Percentiles rank a stretch among this genome's conserved stretches.
Evolutionary conservation across 1,140 invertebrate species (phyloP).

Genomic region (Drosophila ambigua): DNA sequence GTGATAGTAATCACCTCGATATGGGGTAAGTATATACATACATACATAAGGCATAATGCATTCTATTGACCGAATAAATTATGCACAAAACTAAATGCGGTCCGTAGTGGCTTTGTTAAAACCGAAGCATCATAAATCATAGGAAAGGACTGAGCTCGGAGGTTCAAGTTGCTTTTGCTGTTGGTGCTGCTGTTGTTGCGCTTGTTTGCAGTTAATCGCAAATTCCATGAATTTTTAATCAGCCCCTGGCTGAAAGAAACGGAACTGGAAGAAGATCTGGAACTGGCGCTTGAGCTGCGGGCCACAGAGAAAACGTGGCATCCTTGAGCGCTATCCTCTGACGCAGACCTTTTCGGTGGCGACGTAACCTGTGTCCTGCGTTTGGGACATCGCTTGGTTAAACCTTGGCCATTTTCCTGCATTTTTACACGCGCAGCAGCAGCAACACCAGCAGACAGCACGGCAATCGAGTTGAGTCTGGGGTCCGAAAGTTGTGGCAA

Average conservation of each 20-base stretch:
- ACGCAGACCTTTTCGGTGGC: constrained; percentile 54
- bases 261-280: constrained; percentile 5
- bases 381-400: constrained; percentile 57
- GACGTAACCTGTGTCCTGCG: constrained; percentile 56
- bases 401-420: constrained; percentile 58
- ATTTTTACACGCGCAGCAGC: constrained; percentile 50
- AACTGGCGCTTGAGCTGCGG: not conserved
- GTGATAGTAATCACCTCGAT: constrained; percentile 57
- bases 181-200: constrained; percentile 16
- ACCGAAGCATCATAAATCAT: constrained; percentile 53
- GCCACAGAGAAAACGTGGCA: constrained; percentile 1
- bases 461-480: constrained; percentile 2
- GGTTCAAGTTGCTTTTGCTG: not conserved
- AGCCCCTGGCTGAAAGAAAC: constrained; percentile 22
- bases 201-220: constrained; percentile 64
- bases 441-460: not conserved
- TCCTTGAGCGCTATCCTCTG: constrained; percentile 49
- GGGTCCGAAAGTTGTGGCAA: constrained; percentile 29
- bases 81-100: constrained; percentile 18
- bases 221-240: constrained; percentile 69
- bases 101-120: constrained; percentile 5
- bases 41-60: not conserved
- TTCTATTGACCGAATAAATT: constrained; percentile 42
- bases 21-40: constrained; percentile 55
- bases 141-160: constrained; percentile 6